Conservation (phyloP, 2,888 invertebrate species). For the Eustalomyia histrio region DNA sequence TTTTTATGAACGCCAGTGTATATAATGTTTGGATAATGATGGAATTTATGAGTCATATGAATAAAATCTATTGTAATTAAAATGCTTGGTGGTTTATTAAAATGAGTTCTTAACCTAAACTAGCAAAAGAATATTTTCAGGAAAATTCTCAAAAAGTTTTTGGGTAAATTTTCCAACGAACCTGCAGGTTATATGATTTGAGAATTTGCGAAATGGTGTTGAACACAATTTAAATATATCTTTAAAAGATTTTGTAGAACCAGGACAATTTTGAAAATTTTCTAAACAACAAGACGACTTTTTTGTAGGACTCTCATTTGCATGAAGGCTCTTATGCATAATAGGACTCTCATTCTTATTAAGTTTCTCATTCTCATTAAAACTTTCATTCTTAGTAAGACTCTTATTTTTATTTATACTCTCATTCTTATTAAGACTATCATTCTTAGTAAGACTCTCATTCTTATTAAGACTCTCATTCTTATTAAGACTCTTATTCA, state of each 20-base stretch:
- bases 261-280: slow-evolving; percentile 33
- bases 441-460: no score
- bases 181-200: slow-evolving; percentile 76
- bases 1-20: no score
- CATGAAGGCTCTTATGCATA: not conserved
- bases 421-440: no score
- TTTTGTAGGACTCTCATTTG: not conserved
- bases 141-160: slow-evolving; percentile 2
- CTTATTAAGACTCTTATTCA: no score
- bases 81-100: no score
- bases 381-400: no score
- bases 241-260: slow-evolving; percentile 37
- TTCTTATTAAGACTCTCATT: no score
- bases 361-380: no score
- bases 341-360: no score
- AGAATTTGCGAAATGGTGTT: slow-evolving; percentile 73
- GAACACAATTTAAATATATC: slow-evolving; percentile 71
- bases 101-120: slow-evolving; percentile 21
- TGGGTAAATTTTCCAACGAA: slow-evolving; percentile 35
- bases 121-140: slow-evolving; percentile 31
- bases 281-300: slow-evolving; percentile 26
- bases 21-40: not conserved
- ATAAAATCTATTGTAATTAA: not conserved
- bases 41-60: slow-evolving; percentile 3
- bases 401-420: no score